phyloP scores from a whole-genome alignment of 2,888 invertebrate genomes.

The Epiblema foenella region DNA sequence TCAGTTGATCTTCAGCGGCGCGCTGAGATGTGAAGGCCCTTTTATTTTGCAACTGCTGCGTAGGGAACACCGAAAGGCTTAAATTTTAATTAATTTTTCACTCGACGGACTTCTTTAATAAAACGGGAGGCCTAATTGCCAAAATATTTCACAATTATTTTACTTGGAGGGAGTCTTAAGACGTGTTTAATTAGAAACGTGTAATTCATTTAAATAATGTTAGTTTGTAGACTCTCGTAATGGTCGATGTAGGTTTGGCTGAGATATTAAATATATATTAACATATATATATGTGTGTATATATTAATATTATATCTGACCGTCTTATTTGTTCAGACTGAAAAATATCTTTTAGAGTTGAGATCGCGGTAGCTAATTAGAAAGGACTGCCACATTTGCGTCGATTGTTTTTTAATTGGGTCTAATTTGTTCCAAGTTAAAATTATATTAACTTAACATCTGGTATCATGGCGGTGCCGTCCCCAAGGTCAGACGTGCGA shows the following conservation, averaged over 20 bases:
- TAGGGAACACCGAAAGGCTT: conserved; percentile 72
- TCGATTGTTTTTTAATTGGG: neutral
- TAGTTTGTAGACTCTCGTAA: conserved; percentile 49
- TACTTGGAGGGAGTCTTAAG: conserved; percentile 61
- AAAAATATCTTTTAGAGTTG: conserved; percentile 1
- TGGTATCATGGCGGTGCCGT: neutral
- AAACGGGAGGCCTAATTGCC: conserved; percentile 72
- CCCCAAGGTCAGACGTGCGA: neutral
- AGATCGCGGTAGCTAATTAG: conserved; percentile 14
- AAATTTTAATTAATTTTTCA: conserved; percentile 83
- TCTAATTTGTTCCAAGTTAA: neutral
- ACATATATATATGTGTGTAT: no score
- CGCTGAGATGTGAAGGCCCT: conserved; percentile 76
- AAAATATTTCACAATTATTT: conserved; percentile 75
- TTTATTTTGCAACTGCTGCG: conserved; percentile 69
- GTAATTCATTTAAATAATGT: conserved; percentile 59
- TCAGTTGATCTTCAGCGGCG: conserved; percentile 78
- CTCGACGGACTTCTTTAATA: conserved; percentile 75
- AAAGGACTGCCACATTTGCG: neutral
- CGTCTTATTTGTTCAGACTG: conserved; percentile 22
- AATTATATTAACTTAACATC: neutral
- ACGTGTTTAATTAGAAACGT: conserved; percentile 70
- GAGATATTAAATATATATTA: no score
- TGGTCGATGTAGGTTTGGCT: conserved; percentile 45
- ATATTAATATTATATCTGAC: no score